Percentiles rank a stretch among this genome's conserved stretches.
These are phyloP conservation scores for Nothocercus julius DNA, from an alignment of 2,113 vertebrate genomes.

Conservation along the genomic window DNA sequence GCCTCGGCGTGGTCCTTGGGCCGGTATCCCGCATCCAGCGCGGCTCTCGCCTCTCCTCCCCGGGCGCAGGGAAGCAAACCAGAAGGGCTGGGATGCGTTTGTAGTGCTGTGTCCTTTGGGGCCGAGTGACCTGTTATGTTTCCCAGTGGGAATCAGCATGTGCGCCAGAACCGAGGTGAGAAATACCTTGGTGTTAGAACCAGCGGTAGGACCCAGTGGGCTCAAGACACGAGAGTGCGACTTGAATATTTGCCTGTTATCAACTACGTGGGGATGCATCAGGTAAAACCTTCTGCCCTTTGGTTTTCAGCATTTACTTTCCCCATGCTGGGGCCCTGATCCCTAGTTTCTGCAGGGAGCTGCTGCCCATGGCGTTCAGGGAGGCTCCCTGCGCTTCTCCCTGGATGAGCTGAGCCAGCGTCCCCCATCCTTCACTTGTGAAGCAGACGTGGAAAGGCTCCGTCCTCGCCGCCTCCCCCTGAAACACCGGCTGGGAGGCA, in stretches of 20 bases:
- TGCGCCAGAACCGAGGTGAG: not conserved
- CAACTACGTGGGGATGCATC: fast-evolving
- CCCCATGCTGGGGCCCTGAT: fast-evolving
- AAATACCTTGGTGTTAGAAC: not conserved
- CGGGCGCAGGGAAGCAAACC: not conserved
- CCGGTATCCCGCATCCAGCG: not conserved
- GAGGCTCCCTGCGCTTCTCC: not conserved
- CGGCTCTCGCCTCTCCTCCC: not conserved
- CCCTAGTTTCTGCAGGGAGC: fast-evolving
- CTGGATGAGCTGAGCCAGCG: not conserved
- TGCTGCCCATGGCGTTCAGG: not conserved
- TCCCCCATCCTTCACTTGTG: fast-evolving
- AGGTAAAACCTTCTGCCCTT: fast-evolving
- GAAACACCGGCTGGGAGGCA: not conserved
- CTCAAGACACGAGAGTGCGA: not conserved
- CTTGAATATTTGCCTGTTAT: not conserved
- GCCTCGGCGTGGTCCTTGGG: not conserved
- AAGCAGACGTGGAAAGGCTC: not conserved
- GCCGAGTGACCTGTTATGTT: fast-evolving
- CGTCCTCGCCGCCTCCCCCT: not conserved
- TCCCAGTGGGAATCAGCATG: fast-evolving
- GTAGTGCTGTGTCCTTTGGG: fast-evolving
- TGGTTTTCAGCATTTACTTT: not conserved
- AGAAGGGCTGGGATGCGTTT: not conserved
- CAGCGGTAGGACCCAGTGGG: not conserved